Percentiles rank a stretch among this genome's conserved stretches.
These are phyloP conservation scores for Synergus umbraculus DNA, from an alignment of 2,888 invertebrate species.

Conservation along the genomic window DNA sequence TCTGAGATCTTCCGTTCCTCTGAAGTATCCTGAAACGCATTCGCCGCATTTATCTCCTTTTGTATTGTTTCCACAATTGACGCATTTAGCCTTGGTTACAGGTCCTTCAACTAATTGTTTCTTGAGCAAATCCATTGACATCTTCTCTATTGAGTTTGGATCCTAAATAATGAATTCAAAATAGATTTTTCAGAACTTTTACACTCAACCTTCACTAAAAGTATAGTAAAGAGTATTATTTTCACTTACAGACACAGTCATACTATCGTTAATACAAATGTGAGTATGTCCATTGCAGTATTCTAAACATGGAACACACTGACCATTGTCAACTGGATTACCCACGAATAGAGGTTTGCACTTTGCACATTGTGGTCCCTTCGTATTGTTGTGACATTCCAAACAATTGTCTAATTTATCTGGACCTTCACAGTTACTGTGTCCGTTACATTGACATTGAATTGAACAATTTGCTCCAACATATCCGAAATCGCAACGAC, in stretches of 20 bases:
- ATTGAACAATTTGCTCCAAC: conserved; percentile 96
- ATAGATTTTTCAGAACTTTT: neutral
- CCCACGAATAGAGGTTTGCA: conserved; percentile 95
- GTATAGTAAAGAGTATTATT: neutral
- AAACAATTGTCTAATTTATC: conserved; percentile 89
- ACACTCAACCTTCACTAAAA: neutral
- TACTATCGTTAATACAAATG: conserved; percentile 84
- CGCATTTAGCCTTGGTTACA: conserved; percentile 87
- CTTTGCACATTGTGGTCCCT: conserved; percentile 94
- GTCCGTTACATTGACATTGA: conserved; percentile 96
- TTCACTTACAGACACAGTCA: conserved; percentile 72
- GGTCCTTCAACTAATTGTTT: conserved; percentile 85
- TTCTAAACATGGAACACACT: conserved; percentile 91
- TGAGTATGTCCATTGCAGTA: conserved; percentile 94
- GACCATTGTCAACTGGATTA: conserved; percentile 89
- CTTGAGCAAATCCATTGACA: conserved; percentile 79
- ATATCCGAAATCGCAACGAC: conserved; percentile 95
- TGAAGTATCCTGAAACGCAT: conserved; percentile 87
- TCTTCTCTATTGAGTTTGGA: conserved; percentile 73
- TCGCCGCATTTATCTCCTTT: conserved; percentile 90
- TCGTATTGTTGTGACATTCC: conserved; percentile 94
- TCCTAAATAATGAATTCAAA: conserved; percentile 60
- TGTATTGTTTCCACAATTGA: conserved; percentile 90
- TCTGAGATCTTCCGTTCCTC: conserved; percentile 87
- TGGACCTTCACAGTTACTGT: conserved; percentile 93